phyloP scores from a whole-genome alignment of 2,888 invertebrate species.

The Cordilura impudica region DNA sequence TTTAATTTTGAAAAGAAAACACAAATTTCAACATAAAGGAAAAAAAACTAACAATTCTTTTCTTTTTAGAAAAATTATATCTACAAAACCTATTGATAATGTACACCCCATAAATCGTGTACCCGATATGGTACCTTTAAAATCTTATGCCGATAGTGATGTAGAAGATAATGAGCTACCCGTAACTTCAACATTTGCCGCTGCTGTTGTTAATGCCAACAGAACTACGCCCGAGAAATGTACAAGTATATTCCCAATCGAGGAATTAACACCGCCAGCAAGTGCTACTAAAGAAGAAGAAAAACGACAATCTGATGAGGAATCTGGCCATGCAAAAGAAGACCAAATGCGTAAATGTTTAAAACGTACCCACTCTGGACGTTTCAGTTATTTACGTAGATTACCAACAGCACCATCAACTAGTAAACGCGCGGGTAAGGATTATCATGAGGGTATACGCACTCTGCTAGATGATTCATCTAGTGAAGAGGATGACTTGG shows the following conservation, averaged over 20 bases:
- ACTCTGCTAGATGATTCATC: slow-evolving; percentile 59
- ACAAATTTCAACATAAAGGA: background rate
- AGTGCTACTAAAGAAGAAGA: slow-evolving; percentile 58
- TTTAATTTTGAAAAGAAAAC: background rate
- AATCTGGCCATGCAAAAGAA: background rate
- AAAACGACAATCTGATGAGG: slow-evolving; percentile 50
- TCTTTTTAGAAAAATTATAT: slow-evolving; percentile 64
- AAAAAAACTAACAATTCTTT: background rate
- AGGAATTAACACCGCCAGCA: slow-evolving; percentile 64
- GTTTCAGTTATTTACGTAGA: slow-evolving; percentile 62
- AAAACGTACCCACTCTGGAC: slow-evolving; percentile 58
- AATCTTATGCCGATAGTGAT: slow-evolving; percentile 66
- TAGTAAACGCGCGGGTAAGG: slow-evolving; percentile 52
- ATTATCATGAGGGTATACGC: slow-evolving; percentile 51
- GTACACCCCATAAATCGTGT: slow-evolving; percentile 63
- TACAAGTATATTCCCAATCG: slow-evolving; percentile 33
- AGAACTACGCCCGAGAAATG: slow-evolving; percentile 59
- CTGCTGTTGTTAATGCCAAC: slow-evolving; percentile 28
- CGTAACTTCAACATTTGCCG: slow-evolving; percentile 48
- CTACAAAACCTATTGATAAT: slow-evolving; percentile 60
- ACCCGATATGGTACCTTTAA: slow-evolving; percentile 62
- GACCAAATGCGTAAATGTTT: slow-evolving; percentile 39
- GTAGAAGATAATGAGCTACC: slow-evolving; percentile 61
- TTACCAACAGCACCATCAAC: slow-evolving; percentile 55
- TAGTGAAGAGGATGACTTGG: slow-evolving; percentile 62